A percentile compares a stretch with the other conserved stretches of the same genome.
Conservation (phyloP, 2,113 vertebrate genomes). For the Chunga burmeisteri region DNA sequence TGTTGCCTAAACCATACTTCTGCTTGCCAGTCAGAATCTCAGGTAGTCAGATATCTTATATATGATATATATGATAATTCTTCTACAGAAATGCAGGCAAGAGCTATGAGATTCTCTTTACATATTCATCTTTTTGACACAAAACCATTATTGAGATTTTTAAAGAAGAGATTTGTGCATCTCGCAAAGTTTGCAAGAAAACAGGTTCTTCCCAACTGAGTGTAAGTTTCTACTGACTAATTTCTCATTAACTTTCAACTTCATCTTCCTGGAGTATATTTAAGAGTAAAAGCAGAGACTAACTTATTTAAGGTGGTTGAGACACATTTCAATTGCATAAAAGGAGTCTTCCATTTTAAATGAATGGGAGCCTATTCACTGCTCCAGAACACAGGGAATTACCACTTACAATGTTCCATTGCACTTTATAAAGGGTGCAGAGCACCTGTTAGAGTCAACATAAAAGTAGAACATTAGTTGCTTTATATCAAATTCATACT, state of each 20-base stretch:
- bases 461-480: neutral
- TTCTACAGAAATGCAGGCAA: slow-evolving; percentile 2
- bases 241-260: neutral
- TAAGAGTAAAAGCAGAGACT: neutral
- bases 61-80: slow-evolving; percentile 2
- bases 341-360: neutral
- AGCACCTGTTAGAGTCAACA: neutral
- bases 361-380: neutral
- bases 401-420: neutral
- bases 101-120: neutral
- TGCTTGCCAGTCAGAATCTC: neutral
- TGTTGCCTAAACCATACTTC: neutral
- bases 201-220: neutral
- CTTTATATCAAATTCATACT: neutral
- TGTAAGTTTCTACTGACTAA: neutral
- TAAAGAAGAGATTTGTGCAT: neutral
- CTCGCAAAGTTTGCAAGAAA: neutral
- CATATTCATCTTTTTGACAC: slow-evolving; percentile 15
- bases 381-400: neutral
- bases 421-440: neutral
- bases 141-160: neutral
- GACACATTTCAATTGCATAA: neutral
- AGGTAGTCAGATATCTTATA: neutral
- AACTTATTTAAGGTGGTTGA: neutral
- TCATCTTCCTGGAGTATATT: neutral